A percentile compares a stretch with the other conserved stretches of the same genome.
Conservation (phyloP, 53 echinoderm and acorn worm species). For the Echinometra lucunter region DNA sequence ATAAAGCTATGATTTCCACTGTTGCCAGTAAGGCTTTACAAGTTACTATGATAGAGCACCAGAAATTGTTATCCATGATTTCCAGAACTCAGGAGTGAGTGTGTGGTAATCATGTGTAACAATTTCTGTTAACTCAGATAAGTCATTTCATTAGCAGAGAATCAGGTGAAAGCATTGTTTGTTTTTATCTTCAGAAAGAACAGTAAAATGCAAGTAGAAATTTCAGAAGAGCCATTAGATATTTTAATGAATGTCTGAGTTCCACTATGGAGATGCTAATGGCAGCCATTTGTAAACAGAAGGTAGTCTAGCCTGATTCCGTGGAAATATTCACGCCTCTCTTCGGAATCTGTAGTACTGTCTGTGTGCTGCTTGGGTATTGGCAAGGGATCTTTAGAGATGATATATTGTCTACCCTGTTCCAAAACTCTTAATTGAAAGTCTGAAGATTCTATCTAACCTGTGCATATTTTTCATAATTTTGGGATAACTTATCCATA, state of each 20-base stretch:
- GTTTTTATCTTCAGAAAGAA: neutral
- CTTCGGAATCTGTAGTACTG: neutral
- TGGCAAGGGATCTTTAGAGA: neutral
- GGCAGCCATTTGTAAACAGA: conserved; percentile 20
- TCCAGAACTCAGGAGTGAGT: too few relatives aligned
- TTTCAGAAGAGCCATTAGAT: neutral
- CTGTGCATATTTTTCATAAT: neutral
- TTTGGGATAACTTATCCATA: neutral
- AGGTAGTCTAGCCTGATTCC: neutral
- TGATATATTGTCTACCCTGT: neutral
- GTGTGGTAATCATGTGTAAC: too few relatives aligned
- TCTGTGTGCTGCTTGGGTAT: neutral
- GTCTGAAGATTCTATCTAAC: neutral
- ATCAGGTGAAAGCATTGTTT: neutral
- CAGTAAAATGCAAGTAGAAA: neutral
- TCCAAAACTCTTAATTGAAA: neutral
- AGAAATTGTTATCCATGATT: too few relatives aligned
- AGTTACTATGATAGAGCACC: neutral
- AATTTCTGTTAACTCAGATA: too few relatives aligned
- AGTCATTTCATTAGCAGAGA: neutral
- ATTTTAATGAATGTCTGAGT: conserved; percentile 9
- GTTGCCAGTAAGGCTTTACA: neutral
- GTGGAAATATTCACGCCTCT: neutral
- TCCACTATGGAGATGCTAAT: neutral
- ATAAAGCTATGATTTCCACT: neutral